phyloP scores from a whole-genome alignment of 2,888 invertebrate species.

The Hypomecis atomaria region DNA sequence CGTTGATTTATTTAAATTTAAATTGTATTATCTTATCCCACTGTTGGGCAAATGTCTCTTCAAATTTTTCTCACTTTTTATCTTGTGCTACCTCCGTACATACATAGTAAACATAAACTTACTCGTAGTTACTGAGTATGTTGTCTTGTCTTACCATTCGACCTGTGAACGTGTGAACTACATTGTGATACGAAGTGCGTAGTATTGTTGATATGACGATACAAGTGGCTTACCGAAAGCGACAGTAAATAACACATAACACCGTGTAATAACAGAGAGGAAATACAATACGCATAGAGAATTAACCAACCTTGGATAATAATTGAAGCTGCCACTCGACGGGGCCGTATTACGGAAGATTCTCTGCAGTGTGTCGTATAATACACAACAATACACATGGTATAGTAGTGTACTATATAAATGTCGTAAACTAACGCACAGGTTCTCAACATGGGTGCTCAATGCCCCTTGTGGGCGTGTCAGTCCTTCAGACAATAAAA shows the following conservation, averaged over 20 bases:
- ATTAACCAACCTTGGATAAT: constrained; percentile 22
- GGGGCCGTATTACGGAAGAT: constrained; percentile 1
- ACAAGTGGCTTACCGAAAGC: background rate
- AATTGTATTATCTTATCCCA: too few species aligned
- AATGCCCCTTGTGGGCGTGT: too few species aligned
- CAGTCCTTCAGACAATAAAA: too few species aligned
- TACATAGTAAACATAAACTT: too few species aligned
- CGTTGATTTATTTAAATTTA: too few species aligned
- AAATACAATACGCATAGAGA: constrained; percentile 16
- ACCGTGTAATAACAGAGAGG: constrained; percentile 4
- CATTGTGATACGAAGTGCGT: background rate
- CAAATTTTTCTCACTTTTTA: too few species aligned
- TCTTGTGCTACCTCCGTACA: too few species aligned
- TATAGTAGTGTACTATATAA: background rate
- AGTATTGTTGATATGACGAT: background rate
- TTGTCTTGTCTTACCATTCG: too few species aligned
- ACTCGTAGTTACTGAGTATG: too few species aligned
- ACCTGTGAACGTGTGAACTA: too few species aligned
- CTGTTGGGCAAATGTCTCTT: too few species aligned
- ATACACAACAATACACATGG: background rate
- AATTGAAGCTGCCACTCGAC: constrained; percentile 11
- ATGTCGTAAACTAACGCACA: background rate
- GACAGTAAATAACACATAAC: background rate
- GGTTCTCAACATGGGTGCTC: too few species aligned
- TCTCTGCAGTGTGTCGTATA: background rate